phyloP scores from a whole-genome alignment of 2,888 invertebrate genomes.

The Synergus laeviventris region DNA sequence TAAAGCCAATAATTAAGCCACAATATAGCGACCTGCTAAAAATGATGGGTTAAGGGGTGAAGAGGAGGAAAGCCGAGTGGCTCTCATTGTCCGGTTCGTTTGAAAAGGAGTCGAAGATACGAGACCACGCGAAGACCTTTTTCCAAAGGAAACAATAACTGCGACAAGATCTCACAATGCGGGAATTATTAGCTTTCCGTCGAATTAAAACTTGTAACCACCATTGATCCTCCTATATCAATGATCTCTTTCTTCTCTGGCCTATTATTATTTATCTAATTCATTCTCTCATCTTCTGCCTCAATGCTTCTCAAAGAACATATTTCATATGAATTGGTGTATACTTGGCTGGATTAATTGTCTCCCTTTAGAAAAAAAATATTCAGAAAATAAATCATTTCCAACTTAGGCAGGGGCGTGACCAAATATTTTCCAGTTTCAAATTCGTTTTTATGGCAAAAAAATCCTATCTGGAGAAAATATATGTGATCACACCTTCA shows the following conservation, averaged over 20 bases:
- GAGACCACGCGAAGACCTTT: slow-evolving; percentile 57
- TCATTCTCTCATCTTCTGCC: slow-evolving; percentile 7
- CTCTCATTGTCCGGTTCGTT: slow-evolving; percentile 68
- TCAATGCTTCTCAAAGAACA: background rate
- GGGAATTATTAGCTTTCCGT: slow-evolving; percentile 73
- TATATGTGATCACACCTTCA: too few species aligned
- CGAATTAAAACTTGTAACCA: slow-evolving; percentile 69
- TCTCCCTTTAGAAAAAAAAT: background rate
- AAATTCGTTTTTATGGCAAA: too few species aligned
- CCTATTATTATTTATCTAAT: background rate
- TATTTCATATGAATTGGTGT: background rate
- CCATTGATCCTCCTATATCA: slow-evolving; percentile 56
- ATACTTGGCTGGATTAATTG: background rate
- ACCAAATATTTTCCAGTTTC: too few species aligned
- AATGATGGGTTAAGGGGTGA: slow-evolving; percentile 51
- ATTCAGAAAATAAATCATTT: background rate
- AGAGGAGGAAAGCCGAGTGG: slow-evolving; percentile 59
- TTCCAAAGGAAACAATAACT: slow-evolving; percentile 71
- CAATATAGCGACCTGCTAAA: slow-evolving; percentile 58
- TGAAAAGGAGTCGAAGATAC: slow-evolving; percentile 64
- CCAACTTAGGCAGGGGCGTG: too few species aligned
- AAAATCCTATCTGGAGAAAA: too few species aligned
- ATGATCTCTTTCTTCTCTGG: slow-evolving; percentile 42
- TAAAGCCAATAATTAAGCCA: slow-evolving; percentile 73
- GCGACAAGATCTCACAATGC: slow-evolving; percentile 68